Base-by-base conservation (phyloP, 2,113 vertebrate species). In the Coptodon rendalli region DNA sequence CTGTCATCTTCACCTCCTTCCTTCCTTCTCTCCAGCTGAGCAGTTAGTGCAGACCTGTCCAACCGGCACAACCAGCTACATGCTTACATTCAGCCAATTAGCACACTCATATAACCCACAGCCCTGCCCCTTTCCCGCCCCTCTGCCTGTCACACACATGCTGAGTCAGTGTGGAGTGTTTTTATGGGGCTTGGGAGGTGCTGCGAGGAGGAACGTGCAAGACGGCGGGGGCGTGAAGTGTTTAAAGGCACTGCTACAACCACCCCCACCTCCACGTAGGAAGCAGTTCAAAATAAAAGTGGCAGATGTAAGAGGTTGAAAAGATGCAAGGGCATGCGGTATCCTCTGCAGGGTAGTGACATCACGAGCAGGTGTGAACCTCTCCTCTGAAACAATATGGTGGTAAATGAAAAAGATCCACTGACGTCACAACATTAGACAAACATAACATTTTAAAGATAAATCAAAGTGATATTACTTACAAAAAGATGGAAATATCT, bases 81-180 rank as follows among this genome's bases (percentile, higher is more conserved):
- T 45, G 14, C 81, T 89, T 24, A 19, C 68, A 24, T 71, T 90
- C 81, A 87, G 81, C 93, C 93, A 87, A 88, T 94, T 82, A 85
- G 82, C 82, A 85, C 19, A 19, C 86, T 86, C 45, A 40, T 76
- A 71, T 85, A 79, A 6, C 27, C 16, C 17, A 38, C 29, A 40
- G 76, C 48, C 89, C 92, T 50, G 50, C 89, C 90, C 61, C 76
- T 83, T 48, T 83, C 71, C 87, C 82, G 19, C 66, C 83, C 82
- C 82, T 81, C 85, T 79, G 85, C 93, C 81, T 91, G 16, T 86
- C 89, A 89, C 93, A 92, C 86, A 86, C 90, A 86, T 95, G 93
- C 93, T 95, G 94, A 95, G 93, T 94, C 94, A 95, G 94, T 89
- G 88, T 86, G 87, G 89, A 91, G 87, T 52, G 17, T 89, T 73